Base-by-base conservation (phyloP, 2,888 invertebrate species). In the Tenodera sinensis region DNA sequence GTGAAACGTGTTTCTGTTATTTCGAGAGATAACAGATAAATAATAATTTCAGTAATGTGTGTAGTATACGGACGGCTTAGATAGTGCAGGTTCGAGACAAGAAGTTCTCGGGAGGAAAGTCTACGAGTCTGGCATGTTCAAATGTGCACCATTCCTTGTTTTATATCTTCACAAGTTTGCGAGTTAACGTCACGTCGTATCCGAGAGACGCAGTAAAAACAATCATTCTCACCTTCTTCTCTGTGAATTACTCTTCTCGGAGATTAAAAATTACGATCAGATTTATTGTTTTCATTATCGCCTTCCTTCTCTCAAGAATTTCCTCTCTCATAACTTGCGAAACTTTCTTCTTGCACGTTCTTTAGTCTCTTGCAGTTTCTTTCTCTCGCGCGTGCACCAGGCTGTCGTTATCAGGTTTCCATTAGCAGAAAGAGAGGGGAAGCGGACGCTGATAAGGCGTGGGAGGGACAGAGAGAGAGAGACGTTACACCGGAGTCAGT, bases 361-460 rank as follows among this genome's bases (percentile, higher is more conserved):
- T 87, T 87, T 28, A 28, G 27, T 82, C 28, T 87, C 34, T 20
- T 71, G 54, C 54, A 71, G 54, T 54, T 28, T 54, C 28, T 86
- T 71, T 86, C 28, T 86, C 47, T 27, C 27, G n/a, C 83, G 34
- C 83, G n/a, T 88, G 34, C 83, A 83, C 27, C 81, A 82, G 42
- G 54, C 83, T 87, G 47, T 47, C 87, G 87, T 90, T 90, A 90
- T 90, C 89, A 90, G 89, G 83, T 89, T 90, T 87, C 90, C 90
- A 90, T 90, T 90, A 89, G 89, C 84, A 89, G 42, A 54, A 71
- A 87, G 71, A 47, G 83, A 86, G 30, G 83, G 83, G 89, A 88
- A 27, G 28, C 34, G 83, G 86, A 28, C 85, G 83, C 85, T 8
- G 88, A 85, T 85, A 89, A 85, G 85, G 85, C 28, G 87, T 34